Evolutionary conservation across 2,113 vertebrate genomes (phyloP), one percentile per base, ranked within the genome.

Genomic region (Tetraodon nigroviridis): DNA sequence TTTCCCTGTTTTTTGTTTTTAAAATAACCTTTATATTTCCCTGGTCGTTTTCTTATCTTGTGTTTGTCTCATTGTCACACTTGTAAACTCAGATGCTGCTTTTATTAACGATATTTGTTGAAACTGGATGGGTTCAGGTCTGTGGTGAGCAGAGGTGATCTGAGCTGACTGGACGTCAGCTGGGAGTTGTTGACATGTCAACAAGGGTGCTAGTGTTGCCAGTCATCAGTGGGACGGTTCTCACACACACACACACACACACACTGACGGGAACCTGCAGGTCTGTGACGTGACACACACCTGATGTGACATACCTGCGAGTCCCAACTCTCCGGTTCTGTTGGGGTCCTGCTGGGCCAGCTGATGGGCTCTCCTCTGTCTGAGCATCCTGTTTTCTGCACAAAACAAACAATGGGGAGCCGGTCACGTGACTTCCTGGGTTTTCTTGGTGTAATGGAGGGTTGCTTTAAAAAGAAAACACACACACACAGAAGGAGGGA

Each of bases 381-480:
- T 75, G 83, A 84, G 82, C 71, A 81, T 87, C 86, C 84, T 86
- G 87, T 84, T 88, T 84, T 79, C 85, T 80, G 83, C 56, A 66
- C 73, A 40, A 78, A 74, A 76, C 73, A 79, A 82, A 88, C 85
- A 86, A 85, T 83, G 58, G 81, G 54, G 49, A 10, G 53, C 40
- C 55, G 14, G 55, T 51, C 67, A 61, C 66, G 73, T 74, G 78
- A 82, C 75, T 76, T 85, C 86, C 86, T 84, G 75, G 74, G 40
- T 42, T 54, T 57, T 56, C 67, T 2, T 17, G 44, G 44, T 27
- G 56, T 16, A 21, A 19, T 42, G 21, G 22, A 19, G n/a, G 49
- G 15, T 21, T 16, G 7, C 13, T 17, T 47, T 47, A 5, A 11
- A 22, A 7, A 47, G 62, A 24, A 45, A 56, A 2, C 1, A 44